phyloP scores from a whole-genome alignment of 2,113 vertebrate species.

The Excalfactoria chinensis region DNA sequence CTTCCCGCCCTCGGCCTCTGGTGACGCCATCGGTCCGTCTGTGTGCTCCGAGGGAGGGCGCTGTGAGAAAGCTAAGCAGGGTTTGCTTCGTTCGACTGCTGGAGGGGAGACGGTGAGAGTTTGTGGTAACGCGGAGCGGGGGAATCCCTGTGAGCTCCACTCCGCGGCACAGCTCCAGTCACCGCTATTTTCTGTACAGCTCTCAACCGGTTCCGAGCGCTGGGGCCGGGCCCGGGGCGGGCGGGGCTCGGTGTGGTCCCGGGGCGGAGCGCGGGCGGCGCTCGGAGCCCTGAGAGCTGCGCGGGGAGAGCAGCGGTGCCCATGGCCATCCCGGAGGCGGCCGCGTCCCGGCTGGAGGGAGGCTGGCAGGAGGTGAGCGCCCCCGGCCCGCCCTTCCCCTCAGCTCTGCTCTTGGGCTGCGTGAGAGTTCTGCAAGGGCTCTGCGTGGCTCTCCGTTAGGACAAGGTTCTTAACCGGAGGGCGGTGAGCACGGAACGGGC shows the following conservation, averaged over 20 bases:
- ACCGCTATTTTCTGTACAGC: background rate
- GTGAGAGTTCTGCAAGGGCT: too few relatives aligned
- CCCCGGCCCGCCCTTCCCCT: too few relatives aligned
- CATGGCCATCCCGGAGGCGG: background rate
- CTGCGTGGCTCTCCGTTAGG: too few relatives aligned
- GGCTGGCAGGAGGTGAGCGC: slow-evolving; percentile 54
- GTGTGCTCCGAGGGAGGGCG: background rate
- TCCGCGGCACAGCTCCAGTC: background rate
- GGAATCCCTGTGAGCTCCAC: background rate
- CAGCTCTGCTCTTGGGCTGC: background rate
- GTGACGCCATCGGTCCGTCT: background rate
- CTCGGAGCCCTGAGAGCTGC: background rate
- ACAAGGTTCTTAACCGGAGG: background rate
- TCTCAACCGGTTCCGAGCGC: background rate
- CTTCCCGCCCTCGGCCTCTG: background rate
- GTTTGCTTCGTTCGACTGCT: background rate
- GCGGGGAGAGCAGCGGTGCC: background rate
- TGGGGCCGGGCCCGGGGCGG: background rate
- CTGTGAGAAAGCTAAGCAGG: background rate
- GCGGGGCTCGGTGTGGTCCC: background rate
- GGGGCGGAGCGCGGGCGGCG: slow-evolving; percentile 31
- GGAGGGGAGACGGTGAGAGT: background rate
- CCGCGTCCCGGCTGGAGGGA: slow-evolving; percentile 13
- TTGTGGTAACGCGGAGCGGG: too few relatives aligned
- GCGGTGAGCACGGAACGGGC: too few relatives aligned